A percentile compares a stretch with the other conserved stretches of the same genome.
Conservation (phyloP, 2,113 vertebrate species). For the Ciconia boyciana region DNA sequence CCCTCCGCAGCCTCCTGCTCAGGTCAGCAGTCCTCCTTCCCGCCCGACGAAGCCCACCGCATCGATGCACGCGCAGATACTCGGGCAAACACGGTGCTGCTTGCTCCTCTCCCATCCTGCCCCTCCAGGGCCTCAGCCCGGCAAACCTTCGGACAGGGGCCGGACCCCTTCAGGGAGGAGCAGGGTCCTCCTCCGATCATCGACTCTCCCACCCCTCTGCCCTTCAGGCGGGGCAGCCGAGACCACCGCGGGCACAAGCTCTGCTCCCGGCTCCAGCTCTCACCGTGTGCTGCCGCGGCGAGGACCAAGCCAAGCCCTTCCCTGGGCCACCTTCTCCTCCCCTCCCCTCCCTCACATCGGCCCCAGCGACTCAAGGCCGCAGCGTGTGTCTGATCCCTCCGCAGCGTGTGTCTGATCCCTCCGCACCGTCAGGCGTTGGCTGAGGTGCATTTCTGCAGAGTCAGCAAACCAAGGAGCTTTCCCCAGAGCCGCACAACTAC, state of each 20-base stretch:
- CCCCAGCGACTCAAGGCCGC: accelerated
- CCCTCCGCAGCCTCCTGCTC: background rate
- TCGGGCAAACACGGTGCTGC: accelerated
- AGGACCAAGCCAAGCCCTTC: background rate
- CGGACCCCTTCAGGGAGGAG: accelerated
- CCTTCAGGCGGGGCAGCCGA: accelerated
- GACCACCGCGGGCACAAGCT: accelerated
- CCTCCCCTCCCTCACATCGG: background rate
- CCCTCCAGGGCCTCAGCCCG: background rate
- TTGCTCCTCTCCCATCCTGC: background rate
- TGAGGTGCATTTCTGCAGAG: background rate
- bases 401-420: background rate
- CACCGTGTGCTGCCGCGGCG: accelerated
- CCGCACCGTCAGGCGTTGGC: accelerated
- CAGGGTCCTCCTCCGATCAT: accelerated
- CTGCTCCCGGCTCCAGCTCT: background rate
- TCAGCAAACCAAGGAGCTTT: background rate
- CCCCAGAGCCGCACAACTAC: background rate
- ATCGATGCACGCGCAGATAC: accelerated
- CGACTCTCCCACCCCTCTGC: accelerated
- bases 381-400: background rate
- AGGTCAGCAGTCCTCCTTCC: background rate
- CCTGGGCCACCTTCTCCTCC: background rate
- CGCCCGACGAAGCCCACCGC: accelerated
- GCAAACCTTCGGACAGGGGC: background rate